Base-by-base conservation (phyloP, 2,113 vertebrate genomes). In the Corythaeola cristata region DNA sequence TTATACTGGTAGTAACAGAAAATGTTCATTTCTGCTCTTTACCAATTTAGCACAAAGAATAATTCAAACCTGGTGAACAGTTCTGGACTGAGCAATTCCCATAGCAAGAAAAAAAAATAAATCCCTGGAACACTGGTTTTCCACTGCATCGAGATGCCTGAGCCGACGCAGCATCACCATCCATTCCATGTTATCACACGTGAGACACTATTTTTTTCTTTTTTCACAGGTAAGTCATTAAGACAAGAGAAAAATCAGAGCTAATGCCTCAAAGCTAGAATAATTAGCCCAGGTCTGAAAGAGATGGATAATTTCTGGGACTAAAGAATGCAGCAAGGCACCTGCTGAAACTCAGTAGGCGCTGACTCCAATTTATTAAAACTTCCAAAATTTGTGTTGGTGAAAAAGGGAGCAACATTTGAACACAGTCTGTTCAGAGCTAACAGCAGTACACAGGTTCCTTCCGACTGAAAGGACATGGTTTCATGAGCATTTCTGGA, bases 181-280 rank as follows among this genome's bases (percentile, higher is more conserved):
- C 64, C 0, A 0, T 13, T 24, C 52, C 45, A 6, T 1, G 3
- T 15, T n/a, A 47, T 5, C 30, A 11, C 6, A 58, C 16, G 12
- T 0, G 1, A 72, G 45, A n/a, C 15, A 2, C 21, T 73, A 5
- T 21, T 52, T 27, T 27, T 17, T 26, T 75, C 74, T 81, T 74
- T 84, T 66, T 47, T 28, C 56, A 50, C 35, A 53, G 55, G 20
- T 30, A 53, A 86, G 21, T 35, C 47, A 6, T 66, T 32, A 81
- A 27, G 71, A 33, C 8, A 55, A 85, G 23, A 49, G 35, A 60
- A 77, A 62, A 89, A 47, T 17, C 52, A 59, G 45, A 69, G 52
- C 17, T 28, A 66, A 8, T 1, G 3, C 41, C 72, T 62, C 77
- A 78, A n/a, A 56, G 15, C 18, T 15, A 6, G 0, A 32, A n/a